Evolutionary conservation across 2,113 vertebrate genomes (phyloP), one percentile per base, ranked within the genome.

Genomic region (Tretioscincus oriximinensis): DNA sequence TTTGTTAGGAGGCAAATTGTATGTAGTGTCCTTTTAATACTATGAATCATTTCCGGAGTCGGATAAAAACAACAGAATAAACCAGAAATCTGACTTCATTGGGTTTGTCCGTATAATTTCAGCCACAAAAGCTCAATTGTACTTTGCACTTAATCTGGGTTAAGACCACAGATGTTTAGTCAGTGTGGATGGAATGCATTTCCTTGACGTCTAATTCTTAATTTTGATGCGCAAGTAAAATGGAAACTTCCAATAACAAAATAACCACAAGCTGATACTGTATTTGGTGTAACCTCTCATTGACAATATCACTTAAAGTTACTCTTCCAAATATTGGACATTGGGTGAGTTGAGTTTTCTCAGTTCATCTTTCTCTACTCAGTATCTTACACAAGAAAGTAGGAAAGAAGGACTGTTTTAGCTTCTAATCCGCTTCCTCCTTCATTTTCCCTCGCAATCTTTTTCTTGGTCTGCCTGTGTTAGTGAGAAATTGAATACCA

Each of bases 111-210:
- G 60, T 12, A 49, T 29, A 71, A 72, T 49, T 22, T 22, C 54
- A 11, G 20, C 60, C 35, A 47, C 54, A 29, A 16, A 64, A n/a
- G 58, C 41, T 63, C 60, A 64, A n/a, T 45, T 64, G n/a, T 26
- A 65, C 51, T 73, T 71, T 79, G 20, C 41, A 22, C 31, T 70
- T 79, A 71, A 45, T 79, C 58, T 79, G n/a, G 20, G 47, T 79
- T 35, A 71, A 51, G 60, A 51, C 45, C 29, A 22, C 10, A 61
- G n/a, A 1, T 51, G n/a, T 61, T 72, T 60, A 35, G 22, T 63
- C 58, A 64, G 12, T 22, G 35, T 11, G 21, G 60, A 80, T 63
- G 35, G 20, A 80, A 47, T 72, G n/a, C 41, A 18, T 60, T 70
- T 73, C 70, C 51, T 63, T 71, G 10, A 47, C 8, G n/a, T 65